Conservation (phyloP, 2,888 invertebrate genomes). For the Drosophila kokeensis region DNA sequence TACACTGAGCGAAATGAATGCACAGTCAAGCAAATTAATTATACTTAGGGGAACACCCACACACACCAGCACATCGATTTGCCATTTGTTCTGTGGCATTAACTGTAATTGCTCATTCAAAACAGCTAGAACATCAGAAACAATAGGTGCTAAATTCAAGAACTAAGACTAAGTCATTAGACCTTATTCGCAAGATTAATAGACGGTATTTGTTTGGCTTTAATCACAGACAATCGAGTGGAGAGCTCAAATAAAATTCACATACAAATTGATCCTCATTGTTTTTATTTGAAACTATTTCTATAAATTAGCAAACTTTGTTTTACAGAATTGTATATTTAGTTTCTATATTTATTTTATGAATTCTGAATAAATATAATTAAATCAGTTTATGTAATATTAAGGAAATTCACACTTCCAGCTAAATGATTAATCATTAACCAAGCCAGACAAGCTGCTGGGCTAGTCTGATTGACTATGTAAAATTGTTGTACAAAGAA, state of each 20-base stretch:
- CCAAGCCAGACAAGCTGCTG: background rate
- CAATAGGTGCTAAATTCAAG: slow-evolving; percentile 6
- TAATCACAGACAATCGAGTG: background rate
- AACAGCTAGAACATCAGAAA: slow-evolving; percentile 17
- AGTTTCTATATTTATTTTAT: background rate
- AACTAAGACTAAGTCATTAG: slow-evolving; percentile 19
- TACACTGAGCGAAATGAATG: slow-evolving; percentile 70
- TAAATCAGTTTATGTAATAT: background rate
- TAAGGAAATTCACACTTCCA: background rate
- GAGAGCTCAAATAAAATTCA: background rate
- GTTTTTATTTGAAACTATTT: background rate
- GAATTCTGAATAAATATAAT: background rate
- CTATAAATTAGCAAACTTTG: background rate
- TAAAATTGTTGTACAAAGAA: slow-evolving; percentile 2
- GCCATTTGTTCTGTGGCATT: slow-evolving; percentile 64
- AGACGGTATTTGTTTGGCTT: background rate
- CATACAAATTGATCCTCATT: background rate
- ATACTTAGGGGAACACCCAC: slow-evolving; percentile 51
- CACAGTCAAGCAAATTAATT: slow-evolving; percentile 68
- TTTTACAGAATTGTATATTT: background rate
- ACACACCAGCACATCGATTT: slow-evolving; percentile 36
- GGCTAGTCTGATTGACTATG: slow-evolving; percentile 9
- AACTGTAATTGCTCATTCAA: slow-evolving; percentile 74
- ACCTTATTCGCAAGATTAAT: slow-evolving; percentile 42
- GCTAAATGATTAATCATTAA: background rate